phyloP scores from a whole-genome alignment of 2,113 vertebrate species.

The Danio rerio region DNA sequence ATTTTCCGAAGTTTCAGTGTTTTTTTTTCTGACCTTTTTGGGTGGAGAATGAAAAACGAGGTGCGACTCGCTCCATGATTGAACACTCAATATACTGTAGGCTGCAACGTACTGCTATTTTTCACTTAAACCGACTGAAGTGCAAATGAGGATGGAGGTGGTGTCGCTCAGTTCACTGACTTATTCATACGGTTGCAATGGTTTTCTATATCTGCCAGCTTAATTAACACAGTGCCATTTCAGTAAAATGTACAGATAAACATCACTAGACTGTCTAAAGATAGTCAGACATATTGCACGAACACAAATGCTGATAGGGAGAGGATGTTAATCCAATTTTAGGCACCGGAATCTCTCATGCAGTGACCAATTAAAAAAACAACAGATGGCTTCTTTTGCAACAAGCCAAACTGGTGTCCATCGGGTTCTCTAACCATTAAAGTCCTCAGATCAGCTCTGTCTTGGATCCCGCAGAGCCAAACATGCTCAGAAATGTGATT shows the following conservation, averaged over 20 bases:
- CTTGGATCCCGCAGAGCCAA: not conserved
- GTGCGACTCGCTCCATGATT: constrained; percentile 1
- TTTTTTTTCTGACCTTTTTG: not conserved
- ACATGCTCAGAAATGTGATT: not conserved
- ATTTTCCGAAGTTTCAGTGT: constrained; percentile 3
- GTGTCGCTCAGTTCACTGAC: not conserved
- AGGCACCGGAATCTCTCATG: not conserved
- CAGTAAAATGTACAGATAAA: not conserved
- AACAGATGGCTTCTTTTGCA: not conserved
- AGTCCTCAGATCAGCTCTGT: not conserved
- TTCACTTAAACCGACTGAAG: not conserved
- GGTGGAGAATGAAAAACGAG: not conserved
- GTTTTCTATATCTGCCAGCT: not conserved
- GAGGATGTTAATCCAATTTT: not conserved
- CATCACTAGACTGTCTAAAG: not conserved
- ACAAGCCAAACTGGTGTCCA: not conserved
- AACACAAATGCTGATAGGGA: not conserved
- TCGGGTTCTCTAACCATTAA: not conserved
- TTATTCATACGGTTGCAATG: not conserved
- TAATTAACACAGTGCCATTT: not conserved
- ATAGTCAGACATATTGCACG: not conserved
- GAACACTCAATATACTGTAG: constrained; percentile 18
- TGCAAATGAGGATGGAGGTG: not conserved
- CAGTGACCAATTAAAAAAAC: not conserved
- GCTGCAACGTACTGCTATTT: constrained; percentile 4